Evolutionary conservation across 1,140 invertebrate genomes (phyloP).

Genomic region (Pachyrhynchus sulphureomaculatus): DNA sequence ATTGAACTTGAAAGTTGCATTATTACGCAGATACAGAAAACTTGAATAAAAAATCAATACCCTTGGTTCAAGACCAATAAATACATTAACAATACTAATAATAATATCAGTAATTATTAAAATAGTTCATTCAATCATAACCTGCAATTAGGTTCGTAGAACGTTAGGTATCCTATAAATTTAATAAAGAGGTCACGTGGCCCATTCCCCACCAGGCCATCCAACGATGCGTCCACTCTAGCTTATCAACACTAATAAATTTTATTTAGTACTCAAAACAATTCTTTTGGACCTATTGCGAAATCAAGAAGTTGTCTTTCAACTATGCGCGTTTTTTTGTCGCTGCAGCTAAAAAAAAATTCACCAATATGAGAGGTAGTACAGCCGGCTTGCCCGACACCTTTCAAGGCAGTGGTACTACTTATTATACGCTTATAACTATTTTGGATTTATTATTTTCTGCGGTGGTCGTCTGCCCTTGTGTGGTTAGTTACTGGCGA

Average conservation of each 20-base stretch:
- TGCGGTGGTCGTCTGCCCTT: conserved; percentile 70
- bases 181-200: conserved; percentile 28
- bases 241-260: conserved; percentile 18
- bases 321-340: background rate
- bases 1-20: background rate
- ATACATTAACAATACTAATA: background rate
- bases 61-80: background rate
- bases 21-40: too few species aligned
- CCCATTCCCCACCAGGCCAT: conserved; percentile 4
- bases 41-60: background rate
- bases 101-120: background rate
- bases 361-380: conserved; percentile 59
- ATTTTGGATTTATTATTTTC: conserved; percentile 72
- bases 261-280: conserved; percentile 25
- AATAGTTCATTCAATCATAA: conserved; percentile 6
- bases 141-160: conserved; percentile 8
- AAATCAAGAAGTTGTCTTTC: background rate
- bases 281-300: conserved; percentile 10
- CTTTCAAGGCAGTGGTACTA: conserved; percentile 52
- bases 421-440: conserved; percentile 63
- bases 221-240: background rate
- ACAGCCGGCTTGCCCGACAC: conserved; percentile 58
- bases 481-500: conserved; percentile 82
- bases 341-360: background rate
- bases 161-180: conserved; percentile 17